A percentile compares a stretch with the other conserved stretches of the same genome.
Conservation (phyloP, 2,888 invertebrate species). For the Steinernema hermaphroditum region DNA sequence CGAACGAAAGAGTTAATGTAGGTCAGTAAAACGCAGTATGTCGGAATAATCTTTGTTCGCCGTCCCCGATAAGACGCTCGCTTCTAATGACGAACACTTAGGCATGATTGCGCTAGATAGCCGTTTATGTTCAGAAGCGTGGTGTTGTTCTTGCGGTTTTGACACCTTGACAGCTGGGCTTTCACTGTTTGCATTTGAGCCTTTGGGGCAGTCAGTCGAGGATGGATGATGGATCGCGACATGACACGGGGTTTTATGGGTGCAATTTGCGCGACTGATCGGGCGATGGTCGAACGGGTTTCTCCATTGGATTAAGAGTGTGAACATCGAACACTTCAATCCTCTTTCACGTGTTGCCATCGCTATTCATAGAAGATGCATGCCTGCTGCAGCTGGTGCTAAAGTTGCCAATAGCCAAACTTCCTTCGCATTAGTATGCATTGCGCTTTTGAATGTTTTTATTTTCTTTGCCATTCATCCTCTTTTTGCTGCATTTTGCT, state of each 20-base stretch:
- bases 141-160: not conserved
- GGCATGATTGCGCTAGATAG: too few relatives aligned
- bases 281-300: not conserved
- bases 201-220: not conserved
- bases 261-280: not conserved
- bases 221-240: not conserved
- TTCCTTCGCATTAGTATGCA: not conserved
- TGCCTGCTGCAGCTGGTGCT: not conserved
- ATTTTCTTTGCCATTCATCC: not conserved
- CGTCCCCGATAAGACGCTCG: too few relatives aligned
- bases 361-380: not conserved
- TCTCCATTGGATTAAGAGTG: conserved; percentile 1
- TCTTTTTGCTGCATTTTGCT: not conserved
- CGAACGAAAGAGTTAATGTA: conserved; percentile 12
- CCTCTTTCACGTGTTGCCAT: not conserved
- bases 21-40: not conserved
- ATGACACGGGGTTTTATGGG: conserved; percentile 2
- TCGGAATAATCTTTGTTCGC: not conserved
- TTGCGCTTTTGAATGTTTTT: not conserved
- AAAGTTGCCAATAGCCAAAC: not conserved
- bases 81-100: too few relatives aligned
- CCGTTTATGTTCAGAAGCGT: too few relatives aligned
- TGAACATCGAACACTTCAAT: not conserved
- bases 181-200: not conserved
- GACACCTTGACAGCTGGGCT: conserved; percentile 23